phyloP scores from a whole-genome alignment of 2,113 vertebrate species.

The Oostethus manadensis region DNA sequence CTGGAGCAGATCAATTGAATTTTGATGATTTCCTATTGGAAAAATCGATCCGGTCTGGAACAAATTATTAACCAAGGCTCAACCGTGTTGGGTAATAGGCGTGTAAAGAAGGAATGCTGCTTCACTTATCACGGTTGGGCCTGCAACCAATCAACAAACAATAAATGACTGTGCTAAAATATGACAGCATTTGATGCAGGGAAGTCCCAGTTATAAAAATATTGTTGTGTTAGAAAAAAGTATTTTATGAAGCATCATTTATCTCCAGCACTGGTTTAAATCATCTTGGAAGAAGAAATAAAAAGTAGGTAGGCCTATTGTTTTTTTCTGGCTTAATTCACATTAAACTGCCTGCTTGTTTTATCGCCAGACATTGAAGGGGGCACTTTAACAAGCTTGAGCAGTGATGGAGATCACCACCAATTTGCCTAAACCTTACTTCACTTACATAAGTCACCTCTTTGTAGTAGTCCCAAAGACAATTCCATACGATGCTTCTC shows the following conservation, averaged over 20 bases:
- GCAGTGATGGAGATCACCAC: background rate
- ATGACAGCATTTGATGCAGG: background rate
- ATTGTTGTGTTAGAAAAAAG: slow-evolving; percentile 7
- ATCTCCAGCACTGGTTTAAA: background rate
- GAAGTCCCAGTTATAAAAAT: too few relatives aligned
- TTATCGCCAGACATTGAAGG: background rate
- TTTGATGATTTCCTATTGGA: too few relatives aligned
- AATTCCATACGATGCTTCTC: background rate
- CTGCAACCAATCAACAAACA: too few relatives aligned
- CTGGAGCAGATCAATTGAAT: too few relatives aligned
- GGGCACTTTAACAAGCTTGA: background rate
- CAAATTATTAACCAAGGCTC: too few relatives aligned
- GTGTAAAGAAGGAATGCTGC: too few relatives aligned
- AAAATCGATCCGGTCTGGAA: too few relatives aligned
- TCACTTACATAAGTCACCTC: background rate
- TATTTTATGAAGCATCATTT: background rate
- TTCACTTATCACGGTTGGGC: too few relatives aligned
- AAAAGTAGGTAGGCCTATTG: background rate
- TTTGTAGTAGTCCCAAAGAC: background rate
- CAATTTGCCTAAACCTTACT: background rate
- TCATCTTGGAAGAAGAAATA: background rate
- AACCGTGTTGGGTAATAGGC: too few relatives aligned
- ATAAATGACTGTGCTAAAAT: background rate
- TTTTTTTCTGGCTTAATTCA: background rate
- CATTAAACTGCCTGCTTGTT: background rate